Conservation (phyloP, 2,113 vertebrate genomes). For the Naja naja region DNA sequence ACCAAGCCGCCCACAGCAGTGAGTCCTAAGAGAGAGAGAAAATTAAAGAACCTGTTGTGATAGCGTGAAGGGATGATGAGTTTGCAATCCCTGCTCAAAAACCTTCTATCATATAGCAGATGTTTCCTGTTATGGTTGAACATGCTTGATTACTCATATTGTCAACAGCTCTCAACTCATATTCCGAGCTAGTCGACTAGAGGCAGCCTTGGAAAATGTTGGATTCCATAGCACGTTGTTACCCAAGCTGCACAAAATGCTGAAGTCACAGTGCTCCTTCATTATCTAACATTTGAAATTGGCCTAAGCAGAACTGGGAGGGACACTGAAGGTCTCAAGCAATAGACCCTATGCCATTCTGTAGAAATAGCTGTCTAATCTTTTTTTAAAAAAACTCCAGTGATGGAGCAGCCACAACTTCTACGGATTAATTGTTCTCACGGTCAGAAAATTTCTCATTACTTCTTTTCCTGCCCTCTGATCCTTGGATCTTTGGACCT, state of each 20-base stretch:
- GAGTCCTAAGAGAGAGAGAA: constrained; percentile 51
- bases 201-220: background rate
- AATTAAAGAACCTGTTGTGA: background rate
- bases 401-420: background rate
- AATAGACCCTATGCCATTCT: background rate
- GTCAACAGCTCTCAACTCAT: background rate
- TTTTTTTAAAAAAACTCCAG: background rate
- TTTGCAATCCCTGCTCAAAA: background rate
- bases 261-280: background rate
- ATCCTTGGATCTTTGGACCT: too few species aligned
- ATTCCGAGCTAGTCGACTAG: background rate
- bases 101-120: background rate
- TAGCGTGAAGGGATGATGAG: background rate
- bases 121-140: constrained; percentile 15
- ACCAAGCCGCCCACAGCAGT: constrained; percentile 80
- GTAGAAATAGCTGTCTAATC: background rate
- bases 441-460: too few species aligned
- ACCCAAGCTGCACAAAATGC: background rate
- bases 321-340: background rate
- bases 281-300: background rate
- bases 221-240: background rate
- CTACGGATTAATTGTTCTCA: too few species aligned
- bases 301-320: background rate
- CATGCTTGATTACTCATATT: background rate
- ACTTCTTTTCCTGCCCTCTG: too few species aligned